Base-by-base conservation (phyloP, 2,888 invertebrate species). In the Hydrotaea diabolus region DNA sequence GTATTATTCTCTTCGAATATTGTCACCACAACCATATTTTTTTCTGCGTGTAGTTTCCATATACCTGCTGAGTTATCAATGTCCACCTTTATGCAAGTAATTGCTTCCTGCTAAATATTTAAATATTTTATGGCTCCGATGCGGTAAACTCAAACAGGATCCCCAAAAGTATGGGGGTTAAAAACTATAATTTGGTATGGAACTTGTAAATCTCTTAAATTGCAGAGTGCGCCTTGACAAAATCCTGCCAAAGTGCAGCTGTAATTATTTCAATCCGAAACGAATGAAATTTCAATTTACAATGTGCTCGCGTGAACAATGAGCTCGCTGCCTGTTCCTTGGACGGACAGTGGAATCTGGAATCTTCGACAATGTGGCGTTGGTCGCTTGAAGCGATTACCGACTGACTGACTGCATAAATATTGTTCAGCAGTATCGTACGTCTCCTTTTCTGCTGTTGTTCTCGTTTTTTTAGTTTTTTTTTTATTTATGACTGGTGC, bases 191-290 rank as follows among this genome's bases (percentile, higher is more conserved):
- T n/a, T n/a, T n/a, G n/a, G n/a, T n/a, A n/a, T n/a, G n/a, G n/a
- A n/a, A n/a, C n/a, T n/a, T n/a, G n/a, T n/a, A n/a, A n/a, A n/a
- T n/a, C n/a, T n/a, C n/a, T n/a, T n/a, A n/a, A n/a, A n/a, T n/a
- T n/a, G n/a, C n/a, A n/a, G n/a, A n/a, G n/a, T n/a, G n/a, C n/a
- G n/a, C n/a, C n/a, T n/a, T n/a, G n/a, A n/a, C n/a, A n/a, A n/a
- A n/a, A n/a, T n/a, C n/a, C n/a, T n/a, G n/a, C n/a, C 15, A 62
- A 62, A 59, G 36, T 31, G 62, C 62, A 26, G 62, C 17, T 36
- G 62, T 62, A 62, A 62, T 62, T 62, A 62, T 31, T 62, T 31
- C 21, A 62, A 69, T 13, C 69, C 46, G 69, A n/a, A 46, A 46
- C 69, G 69, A 69, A 69, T 69, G n/a, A 4, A 46, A 23, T 69